Evolutionary conservation across 2,888 invertebrate genomes (phyloP), one percentile per base, ranked within the genome.

Genomic region (Ferrisia virgata): DNA sequence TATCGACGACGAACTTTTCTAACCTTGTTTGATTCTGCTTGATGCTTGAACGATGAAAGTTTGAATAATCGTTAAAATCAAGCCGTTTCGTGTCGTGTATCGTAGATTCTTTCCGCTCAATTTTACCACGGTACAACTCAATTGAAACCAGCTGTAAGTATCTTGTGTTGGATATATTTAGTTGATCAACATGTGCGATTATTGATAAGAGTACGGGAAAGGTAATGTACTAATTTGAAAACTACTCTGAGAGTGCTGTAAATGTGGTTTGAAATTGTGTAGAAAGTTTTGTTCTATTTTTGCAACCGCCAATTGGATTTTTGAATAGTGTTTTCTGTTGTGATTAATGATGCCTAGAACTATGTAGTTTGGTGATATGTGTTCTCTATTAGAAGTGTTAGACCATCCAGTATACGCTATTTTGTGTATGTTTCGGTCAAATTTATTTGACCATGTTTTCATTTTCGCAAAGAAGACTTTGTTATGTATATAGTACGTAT

Each of bases 231-330:
- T 64, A 76, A 76, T 76, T 36, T 76, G 72, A 76, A 76, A 76
- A 76, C 72, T 76, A 76, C 72, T n/a, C 13, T n/a, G 33, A 8
- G 9, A 15, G 15, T 13, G 69, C 25, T 13, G 72, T 76, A 36
- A 76, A n/a, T 76, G 36, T 18, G 72, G 72, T 76, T 18, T 18
- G 9, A 76, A 36, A 76, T 36, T 28, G 69, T 69, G 31, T 76
- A 76, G 72, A 76, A 76, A 76, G 72, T 76, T 76, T 36, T 18
- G 72, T 76, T 76, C 72, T 76, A 76, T 76, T 76, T 76, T 36
- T 36, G 72, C 72, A 18, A 76, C 72, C 72, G 36, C 33, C 36
- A 9, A 76, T 76, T 36, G 72, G 36, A 36, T 36, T 76, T 64
- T 64, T 64, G 25, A 28, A 28, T 3, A 28, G 64, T 15, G 64